Evolutionary conservation across 2,797 vertebrate species (phyloP).

Genomic region (Molossus alvarezi): DNA sequence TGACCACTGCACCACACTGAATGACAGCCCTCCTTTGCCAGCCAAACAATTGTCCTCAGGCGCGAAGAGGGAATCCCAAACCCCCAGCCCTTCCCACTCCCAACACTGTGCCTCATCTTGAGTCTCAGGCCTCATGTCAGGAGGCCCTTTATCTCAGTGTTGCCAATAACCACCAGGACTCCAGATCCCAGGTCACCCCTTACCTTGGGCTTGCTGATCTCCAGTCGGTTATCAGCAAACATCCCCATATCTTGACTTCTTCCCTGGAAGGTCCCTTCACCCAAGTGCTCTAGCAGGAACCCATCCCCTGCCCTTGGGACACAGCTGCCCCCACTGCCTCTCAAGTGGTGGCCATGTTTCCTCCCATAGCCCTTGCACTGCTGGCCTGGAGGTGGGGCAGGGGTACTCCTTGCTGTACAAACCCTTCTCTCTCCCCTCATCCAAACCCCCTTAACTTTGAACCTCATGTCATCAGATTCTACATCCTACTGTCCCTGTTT

Average conservation of each 20-base stretch:
- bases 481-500: not conserved
- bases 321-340: not conserved
- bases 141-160: not conserved
- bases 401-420: not conserved
- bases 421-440: not conserved
- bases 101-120: not conserved
- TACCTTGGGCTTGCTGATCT: not conserved
- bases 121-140: not conserved
- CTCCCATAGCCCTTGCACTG: not conserved
- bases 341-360: not conserved
- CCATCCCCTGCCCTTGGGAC: not conserved
- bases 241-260: not conserved
- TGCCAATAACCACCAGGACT: not conserved
- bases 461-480: not conserved
- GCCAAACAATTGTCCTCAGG: too few species aligned
- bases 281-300: not conserved
- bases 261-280: not conserved
- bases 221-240: not conserved
- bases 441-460: not conserved
- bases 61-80: not conserved
- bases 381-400: not conserved
- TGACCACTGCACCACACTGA: fast-evolving
- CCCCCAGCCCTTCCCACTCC: fast-evolving
- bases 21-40: not conserved
- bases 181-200: not conserved